Percentiles rank a stretch among this genome's conserved stretches.
phyloP scores from a whole-genome alignment of 2,888 invertebrate species.

The Athripsodes cinereus region DNA sequence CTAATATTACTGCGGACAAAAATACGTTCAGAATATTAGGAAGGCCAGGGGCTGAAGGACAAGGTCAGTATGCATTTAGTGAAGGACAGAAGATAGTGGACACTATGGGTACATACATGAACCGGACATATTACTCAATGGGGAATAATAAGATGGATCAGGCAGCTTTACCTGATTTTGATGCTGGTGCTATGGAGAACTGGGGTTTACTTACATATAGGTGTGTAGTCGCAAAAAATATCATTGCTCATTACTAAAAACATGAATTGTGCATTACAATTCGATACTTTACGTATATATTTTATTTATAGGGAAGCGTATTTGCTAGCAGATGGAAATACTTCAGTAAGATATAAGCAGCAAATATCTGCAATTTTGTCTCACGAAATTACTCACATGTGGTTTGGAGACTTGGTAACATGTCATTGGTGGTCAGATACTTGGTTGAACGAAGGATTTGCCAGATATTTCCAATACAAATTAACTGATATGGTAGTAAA shows the following conservation, averaged over 20 bases:
- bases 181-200: constrained; percentile 78
- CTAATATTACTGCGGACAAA: background rate
- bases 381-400: constrained; percentile 78
- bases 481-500: constrained; percentile 49
- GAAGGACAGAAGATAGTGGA: constrained; percentile 42
- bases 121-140: constrained; percentile 42
- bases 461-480: constrained; percentile 67
- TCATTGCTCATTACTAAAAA: no score
- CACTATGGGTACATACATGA: constrained; percentile 54
- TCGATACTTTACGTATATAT: no score
- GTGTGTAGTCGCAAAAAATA: no score
- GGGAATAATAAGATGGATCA: constrained; percentile 57
- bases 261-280: no score
- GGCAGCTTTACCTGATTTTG: constrained; percentile 72
- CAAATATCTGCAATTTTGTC: constrained; percentile 55
- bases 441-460: constrained; percentile 68
- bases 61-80: constrained; percentile 41
- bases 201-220: constrained; percentile 77
- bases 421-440: constrained; percentile 71
- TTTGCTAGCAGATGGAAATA: constrained; percentile 41
- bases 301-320: constrained; percentile 40
- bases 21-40: constrained; percentile 37
- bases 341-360: constrained; percentile 44
- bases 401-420: constrained; percentile 78
- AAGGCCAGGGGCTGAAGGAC: constrained; percentile 40